A percentile compares a stretch with the other conserved stretches of the same genome.
Evolutionary conservation across 2,888 invertebrate genomes (phyloP).

Genomic region (Drosophila bunnanda): DNA sequence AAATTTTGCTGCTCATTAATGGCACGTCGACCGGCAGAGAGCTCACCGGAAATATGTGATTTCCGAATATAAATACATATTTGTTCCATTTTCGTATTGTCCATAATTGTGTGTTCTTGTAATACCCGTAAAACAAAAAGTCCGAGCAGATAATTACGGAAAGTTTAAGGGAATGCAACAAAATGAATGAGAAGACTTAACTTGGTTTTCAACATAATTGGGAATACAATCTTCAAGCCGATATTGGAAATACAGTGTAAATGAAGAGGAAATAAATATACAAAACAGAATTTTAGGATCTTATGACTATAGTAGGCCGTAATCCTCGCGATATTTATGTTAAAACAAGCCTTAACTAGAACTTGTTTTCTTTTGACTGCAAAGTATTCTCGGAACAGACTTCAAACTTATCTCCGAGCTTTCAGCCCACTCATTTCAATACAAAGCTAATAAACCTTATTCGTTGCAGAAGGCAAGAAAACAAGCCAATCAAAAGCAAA

Average conservation of each 20-base stretch:
- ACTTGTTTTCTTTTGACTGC: slow-evolving; percentile 8
- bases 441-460: slow-evolving; percentile 23
- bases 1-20: slow-evolving; percentile 74
- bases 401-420: slow-evolving; percentile 7
- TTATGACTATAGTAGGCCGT: background rate
- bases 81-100: slow-evolving; percentile 24
- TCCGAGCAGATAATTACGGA: slow-evolving; percentile 17
- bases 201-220: background rate
- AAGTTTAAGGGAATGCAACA: slow-evolving; percentile 3
- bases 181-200: background rate
- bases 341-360: background rate
- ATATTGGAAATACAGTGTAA: slow-evolving; percentile 55
- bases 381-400: slow-evolving; percentile 3
- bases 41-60: slow-evolving; percentile 72
- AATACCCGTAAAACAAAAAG: slow-evolving; percentile 24
- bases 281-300: too few relatives aligned
- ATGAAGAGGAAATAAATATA: slow-evolving; percentile 3
- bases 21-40: slow-evolving; percentile 53
- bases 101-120: slow-evolving; percentile 15
- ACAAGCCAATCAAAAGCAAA: slow-evolving; percentile 69
- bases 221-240: background rate
- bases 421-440: slow-evolving; percentile 4
- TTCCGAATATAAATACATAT: slow-evolving; percentile 71
- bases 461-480: slow-evolving; percentile 10
- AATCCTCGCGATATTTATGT: slow-evolving; percentile 2